Base-by-base conservation (phyloP, 1,140 invertebrate species). In the Zaprionus capensis region DNA sequence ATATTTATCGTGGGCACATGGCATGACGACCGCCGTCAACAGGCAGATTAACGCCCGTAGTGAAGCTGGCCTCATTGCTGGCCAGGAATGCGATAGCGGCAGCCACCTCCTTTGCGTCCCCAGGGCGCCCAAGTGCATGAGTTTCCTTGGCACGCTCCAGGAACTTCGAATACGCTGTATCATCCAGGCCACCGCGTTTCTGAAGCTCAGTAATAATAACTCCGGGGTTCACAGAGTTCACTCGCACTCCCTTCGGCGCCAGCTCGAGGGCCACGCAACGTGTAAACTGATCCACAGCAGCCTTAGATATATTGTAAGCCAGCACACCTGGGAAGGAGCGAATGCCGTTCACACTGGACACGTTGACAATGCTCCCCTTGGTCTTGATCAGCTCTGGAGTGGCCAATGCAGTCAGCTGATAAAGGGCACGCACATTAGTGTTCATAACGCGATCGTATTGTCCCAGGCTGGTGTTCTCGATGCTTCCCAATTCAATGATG, bases 281-380 rank as follows among this genome's bases (percentile, higher is more conserved):
- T 1, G 98, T 99, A 55, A 99, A 95, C 88, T 99, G 98, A 93
- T 99, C 98, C 0, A 99, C 92, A 2, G 97, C 96, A 36, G 97
- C 94, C 94, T 99, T 99, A 7, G 97, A 98, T 84, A 98, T 95
- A 81, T 96, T 96, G 91, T 99, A 99, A 0, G 97, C 95, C 55
- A 97, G 92, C 9, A 96, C 95, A 58, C 95, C 95, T 17, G 96
- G 95, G 82, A 97, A 97, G 1, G 97, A 95, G 84, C 97, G 93
- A 7, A 97, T 93, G 24, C 97, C 98, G 88, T 95, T 96, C 0
- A 99, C 96, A 92, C 97, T 98, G 6, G 97, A 98, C 0, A 99
- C 96, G 93, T 98, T 99, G 0, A 99, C 97, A 62, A 98, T 96
- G 76, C 95, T 96, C n/a, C 97, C 97, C 93, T 97, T 97, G 0